Conservation (phyloP, 1,140 invertebrate species). For the Pseudomyrmex sp. region DNA sequence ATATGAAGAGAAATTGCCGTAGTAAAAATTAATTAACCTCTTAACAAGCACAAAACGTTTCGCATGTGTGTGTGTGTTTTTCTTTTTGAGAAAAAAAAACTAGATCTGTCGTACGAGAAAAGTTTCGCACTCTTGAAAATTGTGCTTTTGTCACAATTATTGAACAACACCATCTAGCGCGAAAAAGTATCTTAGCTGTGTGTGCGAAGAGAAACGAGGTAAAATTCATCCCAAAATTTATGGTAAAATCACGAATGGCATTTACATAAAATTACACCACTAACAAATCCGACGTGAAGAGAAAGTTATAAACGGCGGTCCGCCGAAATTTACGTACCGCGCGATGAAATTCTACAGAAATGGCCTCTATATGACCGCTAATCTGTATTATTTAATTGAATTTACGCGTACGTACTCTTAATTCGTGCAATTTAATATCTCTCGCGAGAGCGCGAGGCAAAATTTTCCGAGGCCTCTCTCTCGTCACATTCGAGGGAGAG, state of each 20-base stretch:
- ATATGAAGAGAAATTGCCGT: neutral
- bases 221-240: neutral
- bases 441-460: neutral
- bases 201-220: neutral
- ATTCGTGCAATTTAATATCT: neutral
- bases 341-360: constrained; percentile 2
- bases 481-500: neutral
- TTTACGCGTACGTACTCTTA: too few relatives aligned
- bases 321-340: neutral
- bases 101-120: neutral
- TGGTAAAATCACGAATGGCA: neutral
- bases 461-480: neutral
- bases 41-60: too few relatives aligned
- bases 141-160: neutral
- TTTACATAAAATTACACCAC: neutral
- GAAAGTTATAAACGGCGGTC: neutral
- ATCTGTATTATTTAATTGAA: constrained; percentile 8
- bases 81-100: neutral
- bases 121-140: neutral
- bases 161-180: neutral
- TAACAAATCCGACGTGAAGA: neutral
- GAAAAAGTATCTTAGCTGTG: neutral
- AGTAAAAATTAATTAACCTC: neutral
- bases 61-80: too few relatives aligned
- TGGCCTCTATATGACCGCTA: neutral